Evolutionary conservation across 2,797 vertebrate genomes (phyloP), one percentile per base, ranked within the genome.

Genomic region (Alauda arvensis): DNA sequence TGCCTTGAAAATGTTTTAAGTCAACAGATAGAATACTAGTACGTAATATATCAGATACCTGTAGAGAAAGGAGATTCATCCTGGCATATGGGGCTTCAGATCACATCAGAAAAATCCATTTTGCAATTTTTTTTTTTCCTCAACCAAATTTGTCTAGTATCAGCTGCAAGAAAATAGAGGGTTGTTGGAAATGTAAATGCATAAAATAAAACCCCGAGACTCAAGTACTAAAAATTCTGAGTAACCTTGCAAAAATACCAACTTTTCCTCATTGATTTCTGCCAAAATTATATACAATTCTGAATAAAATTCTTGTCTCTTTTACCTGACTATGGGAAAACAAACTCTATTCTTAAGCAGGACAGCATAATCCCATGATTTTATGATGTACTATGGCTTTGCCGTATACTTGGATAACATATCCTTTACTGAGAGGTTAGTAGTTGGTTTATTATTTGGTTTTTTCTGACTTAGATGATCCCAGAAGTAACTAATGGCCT

Each of bases 391-490:
- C 9, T 23, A 9, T 28, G 37, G 4, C 14, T 77, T 80, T 77
- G 28, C 3, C 0, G 1, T 3, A 1, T 43, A 42, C 5, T 53
- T 37, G 18, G 6, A 45, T 34, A 83, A 46, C 0, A 0, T 37
- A 29, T 13, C 9, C 25, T 52, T 14, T 66, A 5, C 26, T 13
- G 6, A 72, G 10, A 40, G 3, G 2, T 28, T 26, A 37, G 8
- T 26, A 37, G 8, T 24, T 34, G 29, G 16, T 49, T 66, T 43
- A 6, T 34, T 63, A 17, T 42, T 61, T 53, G 9, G 6, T 83
- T 23, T 5, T 87, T 49, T 87, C 39, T 83, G n/a, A 59, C 16
- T 76, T 56, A 31, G 23, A 29, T 33, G 25, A 11, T 77, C 37
- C 18, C 43, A 52, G 31, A 55, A 42, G 8, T 13, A 74, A 40